Percentiles rank a stretch among this genome's conserved stretches.
Conservation (phyloP, 2,888 invertebrate genomes). For the Proisotoma minuta region DNA sequence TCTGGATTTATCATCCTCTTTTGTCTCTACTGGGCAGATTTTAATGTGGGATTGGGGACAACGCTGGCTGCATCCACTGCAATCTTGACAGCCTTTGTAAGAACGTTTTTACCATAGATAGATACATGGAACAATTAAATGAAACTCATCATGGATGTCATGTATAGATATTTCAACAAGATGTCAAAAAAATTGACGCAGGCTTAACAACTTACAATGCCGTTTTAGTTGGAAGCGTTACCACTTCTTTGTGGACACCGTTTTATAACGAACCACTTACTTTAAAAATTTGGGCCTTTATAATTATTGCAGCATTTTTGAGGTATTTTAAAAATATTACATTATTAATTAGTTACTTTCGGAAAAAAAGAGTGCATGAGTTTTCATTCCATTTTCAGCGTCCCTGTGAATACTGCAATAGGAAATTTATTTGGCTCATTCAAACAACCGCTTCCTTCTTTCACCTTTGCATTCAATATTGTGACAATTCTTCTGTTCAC, state of each 20-base stretch:
- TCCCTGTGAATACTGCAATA: not conserved
- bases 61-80: slow-evolving; percentile 6
- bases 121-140: not conserved
- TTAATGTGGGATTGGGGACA: not conserved
- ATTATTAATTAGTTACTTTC: not conserved
- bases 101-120: not conserved
- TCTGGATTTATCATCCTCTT: not conserved
- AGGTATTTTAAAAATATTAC: too few relatives aligned
- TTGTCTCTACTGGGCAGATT: slow-evolving; percentile 5
- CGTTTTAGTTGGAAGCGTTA: slow-evolving; percentile 48
- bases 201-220: slow-evolving; percentile 46
- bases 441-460: not conserved
- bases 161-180: slow-evolving; percentile 1
- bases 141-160: not conserved
- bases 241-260: slow-evolving; percentile 47
- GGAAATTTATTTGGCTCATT: not conserved
- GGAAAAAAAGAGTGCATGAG: not conserved
- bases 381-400: not conserved
- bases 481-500: slow-evolving; percentile 1
- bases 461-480: slow-evolving; percentile 1
- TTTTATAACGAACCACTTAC: slow-evolving; percentile 12
- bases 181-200: not conserved
- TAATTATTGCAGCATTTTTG: slow-evolving; percentile 34
- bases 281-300: slow-evolving; percentile 17
- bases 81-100: slow-evolving; percentile 6